These are phyloP conservation scores for Apostichopus leukothele DNA, from an alignment of 53 echinoderm and acorn worm genomes.

Conservation along the genomic window DNA sequence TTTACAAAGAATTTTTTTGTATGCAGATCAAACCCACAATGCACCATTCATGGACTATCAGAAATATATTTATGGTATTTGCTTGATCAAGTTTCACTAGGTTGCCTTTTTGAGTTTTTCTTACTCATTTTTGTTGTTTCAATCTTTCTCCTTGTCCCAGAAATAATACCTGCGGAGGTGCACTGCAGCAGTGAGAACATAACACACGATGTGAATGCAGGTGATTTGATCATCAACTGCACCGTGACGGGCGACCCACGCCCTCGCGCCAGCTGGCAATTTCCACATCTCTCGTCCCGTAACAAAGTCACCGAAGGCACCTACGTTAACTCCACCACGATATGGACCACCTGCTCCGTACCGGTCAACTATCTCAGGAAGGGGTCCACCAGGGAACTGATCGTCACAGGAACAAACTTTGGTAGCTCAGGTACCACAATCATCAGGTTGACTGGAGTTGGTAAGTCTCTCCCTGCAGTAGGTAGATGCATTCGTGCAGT, in stretches of 20 bases:
- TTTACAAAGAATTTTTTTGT: no score
- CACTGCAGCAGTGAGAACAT: neutral
- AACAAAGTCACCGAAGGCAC: neutral
- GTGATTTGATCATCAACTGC: neutral
- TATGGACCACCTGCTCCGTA: neutral
- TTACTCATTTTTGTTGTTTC: no score
- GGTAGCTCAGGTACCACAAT: neutral
- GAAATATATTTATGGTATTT: no score
- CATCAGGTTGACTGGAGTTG: slow-evolving; percentile 7
- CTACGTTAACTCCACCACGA: neutral
- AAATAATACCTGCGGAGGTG: slow-evolving; percentile 3
- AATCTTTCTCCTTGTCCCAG: neutral
- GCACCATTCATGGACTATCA: no score
- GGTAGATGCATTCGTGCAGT: no score
- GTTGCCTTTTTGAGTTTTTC: no score
- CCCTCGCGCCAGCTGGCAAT: neutral
- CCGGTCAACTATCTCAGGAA: neutral
- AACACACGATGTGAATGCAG: neutral
- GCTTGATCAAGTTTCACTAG: no score
- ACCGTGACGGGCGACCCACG: slow-evolving; percentile 9
- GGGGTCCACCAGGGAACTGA: neutral
- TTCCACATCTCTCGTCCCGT: neutral
- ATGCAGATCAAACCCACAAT: no score
- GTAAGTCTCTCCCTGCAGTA: neutral
- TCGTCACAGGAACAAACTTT: neutral